Conservation (phyloP, 1,140 invertebrate species). For the Cardiocondyla obscurior region DNA sequence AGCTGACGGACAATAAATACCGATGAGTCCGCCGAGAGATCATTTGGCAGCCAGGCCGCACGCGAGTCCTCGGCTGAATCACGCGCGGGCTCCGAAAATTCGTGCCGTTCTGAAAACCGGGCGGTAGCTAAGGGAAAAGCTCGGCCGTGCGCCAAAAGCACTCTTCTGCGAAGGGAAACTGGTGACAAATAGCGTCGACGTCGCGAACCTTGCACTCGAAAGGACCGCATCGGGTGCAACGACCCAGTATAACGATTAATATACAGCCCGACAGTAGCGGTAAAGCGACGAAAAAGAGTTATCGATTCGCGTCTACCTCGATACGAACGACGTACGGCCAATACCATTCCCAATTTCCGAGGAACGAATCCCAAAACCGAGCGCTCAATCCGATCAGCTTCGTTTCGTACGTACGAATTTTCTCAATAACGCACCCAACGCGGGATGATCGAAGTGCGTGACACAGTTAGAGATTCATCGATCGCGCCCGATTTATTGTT, state of each 20-base stretch:
- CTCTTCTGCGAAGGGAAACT: slow-evolving; percentile 27
- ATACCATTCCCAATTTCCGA: neutral
- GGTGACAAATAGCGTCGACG: neutral
- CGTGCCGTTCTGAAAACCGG: slow-evolving; percentile 6
- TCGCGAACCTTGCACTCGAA: slow-evolving; percentile 21
- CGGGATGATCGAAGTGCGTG: neutral
- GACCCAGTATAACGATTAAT: slow-evolving; percentile 21
- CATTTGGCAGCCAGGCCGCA: slow-evolving; percentile 55
- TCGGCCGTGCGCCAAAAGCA: slow-evolving; percentile 45
- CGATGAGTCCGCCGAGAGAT: slow-evolving; percentile 45
- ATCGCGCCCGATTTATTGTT: neutral
- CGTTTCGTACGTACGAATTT: neutral
- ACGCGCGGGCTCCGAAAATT: slow-evolving; percentile 43
- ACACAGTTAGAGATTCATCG: slow-evolving; percentile 5
- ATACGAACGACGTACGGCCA: neutral
- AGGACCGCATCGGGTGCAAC: slow-evolving; percentile 4
- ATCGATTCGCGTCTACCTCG: neutral
- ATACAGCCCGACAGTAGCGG: neutral
- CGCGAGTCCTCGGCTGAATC: slow-evolving; percentile 41
- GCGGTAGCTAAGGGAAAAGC: slow-evolving; percentile 25
- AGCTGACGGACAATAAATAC: slow-evolving; percentile 59
- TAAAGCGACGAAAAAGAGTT: neutral
- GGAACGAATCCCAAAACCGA: neutral
- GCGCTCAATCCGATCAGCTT: neutral
- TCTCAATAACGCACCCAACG: neutral